Percentiles rank a stretch among this genome's conserved stretches.
These are phyloP conservation scores for Bombus sylvicola DNA, from an alignment of 1,140 invertebrate species.

Conservation along the genomic window DNA sequence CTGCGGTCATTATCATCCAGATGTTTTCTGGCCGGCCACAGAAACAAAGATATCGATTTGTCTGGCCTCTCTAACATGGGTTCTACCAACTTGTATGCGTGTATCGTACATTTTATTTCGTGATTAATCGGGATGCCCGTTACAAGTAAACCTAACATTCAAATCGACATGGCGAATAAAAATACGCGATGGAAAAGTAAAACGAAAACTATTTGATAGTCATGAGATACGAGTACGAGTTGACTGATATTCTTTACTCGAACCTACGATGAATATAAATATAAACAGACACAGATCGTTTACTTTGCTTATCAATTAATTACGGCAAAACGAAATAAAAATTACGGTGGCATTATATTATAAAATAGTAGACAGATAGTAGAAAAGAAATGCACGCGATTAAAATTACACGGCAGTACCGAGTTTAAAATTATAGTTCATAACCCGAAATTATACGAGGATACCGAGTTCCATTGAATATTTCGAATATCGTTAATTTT, in stretches of 20 bases:
- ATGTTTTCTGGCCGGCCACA: neutral
- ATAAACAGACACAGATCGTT: slow-evolving; percentile 17
- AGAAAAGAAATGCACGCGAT: neutral
- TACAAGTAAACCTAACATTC: slow-evolving; percentile 18
- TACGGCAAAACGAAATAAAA: too few species aligned
- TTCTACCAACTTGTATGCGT: too few species aligned
- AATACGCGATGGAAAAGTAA: neutral
- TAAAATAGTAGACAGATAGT: too few species aligned
- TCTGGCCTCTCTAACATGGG: neutral
- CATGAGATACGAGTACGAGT: slow-evolving; percentile 1
- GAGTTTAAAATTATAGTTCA: neutral
- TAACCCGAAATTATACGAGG: neutral
- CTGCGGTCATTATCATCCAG: slow-evolving; percentile 27
- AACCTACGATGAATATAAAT: slow-evolving; percentile 1
- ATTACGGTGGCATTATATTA: too few species aligned
- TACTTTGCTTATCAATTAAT: slow-evolving; percentile 20
- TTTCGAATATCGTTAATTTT: neutral
- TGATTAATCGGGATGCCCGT: slow-evolving; percentile 6
- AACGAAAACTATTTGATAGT: slow-evolving; percentile 5
- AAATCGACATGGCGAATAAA: neutral
- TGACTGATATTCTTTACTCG: slow-evolving; percentile 10
- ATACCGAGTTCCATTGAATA: too few species aligned
- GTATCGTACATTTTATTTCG: slow-evolving; percentile 15
- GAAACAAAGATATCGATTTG: slow-evolving; percentile 43
- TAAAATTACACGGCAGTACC: neutral